Conservation (phyloP, 1,140 invertebrate genomes). For the Reticulitermes speratus region DNA sequence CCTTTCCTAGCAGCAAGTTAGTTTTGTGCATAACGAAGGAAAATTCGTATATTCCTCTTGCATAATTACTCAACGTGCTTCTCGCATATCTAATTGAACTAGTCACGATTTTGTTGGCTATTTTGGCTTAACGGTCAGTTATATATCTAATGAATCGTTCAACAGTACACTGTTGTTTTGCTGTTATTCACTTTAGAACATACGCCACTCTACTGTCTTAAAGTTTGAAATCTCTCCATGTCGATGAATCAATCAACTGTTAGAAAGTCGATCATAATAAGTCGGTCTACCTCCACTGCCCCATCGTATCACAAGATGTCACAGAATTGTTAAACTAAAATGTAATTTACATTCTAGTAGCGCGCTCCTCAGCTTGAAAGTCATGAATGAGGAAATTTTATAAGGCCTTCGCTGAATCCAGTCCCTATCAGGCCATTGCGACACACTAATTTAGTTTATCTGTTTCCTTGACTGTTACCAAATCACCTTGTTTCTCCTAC, state of each 20-base stretch:
- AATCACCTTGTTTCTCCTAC: background rate
- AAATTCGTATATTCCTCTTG: too few relatives aligned
- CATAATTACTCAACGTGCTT: too few relatives aligned
- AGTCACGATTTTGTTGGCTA: too few relatives aligned
- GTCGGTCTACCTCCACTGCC: background rate
- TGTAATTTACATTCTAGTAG: background rate
- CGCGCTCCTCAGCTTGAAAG: background rate
- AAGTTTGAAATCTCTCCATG: background rate
- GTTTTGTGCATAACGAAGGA: too few relatives aligned
- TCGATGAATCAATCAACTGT: background rate
- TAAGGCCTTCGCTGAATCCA: background rate
- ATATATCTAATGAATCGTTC: too few relatives aligned
- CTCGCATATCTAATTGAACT: too few relatives aligned
- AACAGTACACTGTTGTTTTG: too few relatives aligned
- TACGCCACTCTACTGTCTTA: too few relatives aligned
- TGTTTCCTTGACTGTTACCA: background rate
- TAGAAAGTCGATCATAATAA: background rate
- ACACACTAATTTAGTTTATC: background rate
- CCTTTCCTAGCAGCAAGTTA: too few relatives aligned
- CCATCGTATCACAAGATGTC: background rate
- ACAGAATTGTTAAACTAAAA: background rate
- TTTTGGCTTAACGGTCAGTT: too few relatives aligned
- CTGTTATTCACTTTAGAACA: too few relatives aligned
- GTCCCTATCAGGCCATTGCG: background rate
- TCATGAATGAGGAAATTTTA: background rate